phyloP scores from a whole-genome alignment of 2,113 vertebrate species.

The Cettia cetti region DNA sequence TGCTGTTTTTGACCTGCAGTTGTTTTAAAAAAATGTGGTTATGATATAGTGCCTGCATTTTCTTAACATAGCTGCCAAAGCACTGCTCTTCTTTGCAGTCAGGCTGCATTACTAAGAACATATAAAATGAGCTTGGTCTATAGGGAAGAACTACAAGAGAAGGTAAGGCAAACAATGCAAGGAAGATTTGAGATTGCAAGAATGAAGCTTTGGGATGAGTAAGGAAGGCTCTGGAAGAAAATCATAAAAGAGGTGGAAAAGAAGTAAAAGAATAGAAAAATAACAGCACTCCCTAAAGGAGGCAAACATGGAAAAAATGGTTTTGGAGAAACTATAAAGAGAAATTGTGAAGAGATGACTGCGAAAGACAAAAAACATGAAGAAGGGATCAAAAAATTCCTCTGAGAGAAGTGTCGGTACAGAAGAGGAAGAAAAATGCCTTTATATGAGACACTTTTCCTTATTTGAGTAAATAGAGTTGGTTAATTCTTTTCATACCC shows the following conservation, averaged over 20 bases:
- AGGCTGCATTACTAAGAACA: neutral
- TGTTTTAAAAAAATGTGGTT: neutral
- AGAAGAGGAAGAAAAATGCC: neutral
- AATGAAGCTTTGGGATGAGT: neutral
- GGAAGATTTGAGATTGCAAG: constrained; percentile 8
- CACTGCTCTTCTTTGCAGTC: constrained; percentile 13
- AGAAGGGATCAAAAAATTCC: neutral
- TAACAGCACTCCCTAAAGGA: neutral
- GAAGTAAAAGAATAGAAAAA: neutral
- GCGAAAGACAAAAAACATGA: neutral
- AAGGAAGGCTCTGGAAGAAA: constrained; percentile 17
- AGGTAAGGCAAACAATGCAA: constrained; percentile 32
- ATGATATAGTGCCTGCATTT: neutral
- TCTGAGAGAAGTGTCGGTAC: neutral
- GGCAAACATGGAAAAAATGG: neutral
- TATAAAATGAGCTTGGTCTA: neutral
- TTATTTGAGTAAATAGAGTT: neutral
- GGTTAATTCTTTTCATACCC: neutral
- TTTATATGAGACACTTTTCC: neutral
- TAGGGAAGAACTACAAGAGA: constrained; percentile 9
- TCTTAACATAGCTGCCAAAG: neutral
- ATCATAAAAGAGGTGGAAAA: neutral
- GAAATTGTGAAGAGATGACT: neutral
- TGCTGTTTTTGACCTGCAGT: neutral
- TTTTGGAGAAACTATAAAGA: neutral